These are phyloP conservation scores for Spheniscus humboldti DNA, from an alignment of 2,797 vertebrate genomes.

Conservation along the genomic window DNA sequence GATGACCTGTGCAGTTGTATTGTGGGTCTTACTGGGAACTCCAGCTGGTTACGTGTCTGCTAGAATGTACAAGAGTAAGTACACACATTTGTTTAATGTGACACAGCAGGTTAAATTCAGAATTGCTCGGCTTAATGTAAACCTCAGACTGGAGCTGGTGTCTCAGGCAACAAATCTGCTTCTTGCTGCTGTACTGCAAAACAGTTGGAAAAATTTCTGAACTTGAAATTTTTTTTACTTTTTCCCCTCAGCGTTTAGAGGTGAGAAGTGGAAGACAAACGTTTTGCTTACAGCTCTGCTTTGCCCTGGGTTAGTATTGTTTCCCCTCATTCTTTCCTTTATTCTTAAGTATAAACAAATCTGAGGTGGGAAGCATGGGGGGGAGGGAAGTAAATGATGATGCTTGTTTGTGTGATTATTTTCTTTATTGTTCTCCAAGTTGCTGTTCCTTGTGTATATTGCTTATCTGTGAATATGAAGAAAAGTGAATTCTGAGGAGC, in stretches of 20 bases:
- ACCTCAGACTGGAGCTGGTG: background rate
- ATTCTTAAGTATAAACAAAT: background rate
- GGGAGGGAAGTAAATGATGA: background rate
- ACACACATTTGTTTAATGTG: background rate
- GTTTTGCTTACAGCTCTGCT: slow-evolving; percentile 88
- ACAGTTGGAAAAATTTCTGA: background rate
- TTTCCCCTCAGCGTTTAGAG: slow-evolving; percentile 82
- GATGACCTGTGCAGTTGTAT: slow-evolving; percentile 87
- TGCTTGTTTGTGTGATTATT: background rate
- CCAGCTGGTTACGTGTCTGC: slow-evolving; percentile 89
- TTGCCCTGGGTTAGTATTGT: slow-evolving; percentile 83
- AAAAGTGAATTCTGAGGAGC: background rate
- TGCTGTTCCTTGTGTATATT: background rate
- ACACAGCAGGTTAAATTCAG: background rate
- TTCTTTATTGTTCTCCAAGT: background rate
- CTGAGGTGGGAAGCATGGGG: background rate
- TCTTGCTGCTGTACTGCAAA: background rate
- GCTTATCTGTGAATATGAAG: background rate
- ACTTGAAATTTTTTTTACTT: slow-evolving; percentile 15
- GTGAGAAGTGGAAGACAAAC: slow-evolving; percentile 91
- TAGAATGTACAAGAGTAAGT: slow-evolving; percentile 90
- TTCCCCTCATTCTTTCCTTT: background rate
- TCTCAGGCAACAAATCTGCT: background rate
- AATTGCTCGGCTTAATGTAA: background rate
- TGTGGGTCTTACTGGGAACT: slow-evolving; percentile 90